Base-by-base conservation (phyloP, 2,888 invertebrate genomes). In the Xiphydria camelus region DNA sequence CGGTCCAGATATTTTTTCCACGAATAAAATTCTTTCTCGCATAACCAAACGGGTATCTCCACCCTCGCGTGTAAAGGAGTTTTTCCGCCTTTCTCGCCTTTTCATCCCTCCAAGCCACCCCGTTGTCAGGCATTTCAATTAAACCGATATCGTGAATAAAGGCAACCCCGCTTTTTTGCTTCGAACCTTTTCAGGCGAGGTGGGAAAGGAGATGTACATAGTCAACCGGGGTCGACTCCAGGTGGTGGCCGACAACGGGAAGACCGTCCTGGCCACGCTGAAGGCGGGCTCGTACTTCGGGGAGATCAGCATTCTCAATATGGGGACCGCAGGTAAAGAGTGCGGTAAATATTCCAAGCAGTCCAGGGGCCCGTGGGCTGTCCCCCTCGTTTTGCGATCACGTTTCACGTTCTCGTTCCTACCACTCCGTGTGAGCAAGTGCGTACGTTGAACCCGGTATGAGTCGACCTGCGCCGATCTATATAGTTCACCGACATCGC, bases 181-280 rank as follows among this genome's bases (percentile, higher is more conserved):
- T n/a, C n/a, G n/a, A n/a, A n/a, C n/a, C 55, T 69, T 70, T 78
- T 1, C 82, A 97, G 97, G 97, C 68, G 97, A 98, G 82, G 96
- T 98, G 58, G 97, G 97, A 60, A 97, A 97, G 79, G 97, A 97
- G 80, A 98, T 98, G 97, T 98, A 98, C 83, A 97, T 98, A 81
- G 97, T 98, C 64, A 97, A 95, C 80, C 83, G 96, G 65, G 97
- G 98, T 56, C 85, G 93, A 64, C 85, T 95, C 70, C 94, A 90
- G 82, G 97, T 93, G 77, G 95, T 93, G 61, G 94, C 89, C 53
- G 94, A 95, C 80, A 93, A 94, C 79, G 94, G 94, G 61, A 89
- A 93, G 79, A 94, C 94, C 41, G 95, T 97, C 61, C 83, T 98
- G 78, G 97, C 97, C 70, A 96, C 95, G 59, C 85, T 98, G 73